Evolutionary conservation across 1,140 invertebrate genomes (phyloP).

Genomic region (Caenorhabditis elegans): WBcel235 BX284606.5:12157501-12158000

Average conservation of each 20-base stretch:
- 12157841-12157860: too few species aligned
- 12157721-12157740: not conserved
- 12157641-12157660: not conserved
- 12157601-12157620: not conserved
- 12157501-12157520: conserved; percentile 19
- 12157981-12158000: conserved; percentile 40
- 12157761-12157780: not conserved
- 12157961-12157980: conserved; percentile 37
- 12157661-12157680: not conserved
- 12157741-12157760: not conserved
- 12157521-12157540: conserved; percentile 34
- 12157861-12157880: too few species aligned
- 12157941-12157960: conserved; percentile 7
- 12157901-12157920: not conserved
- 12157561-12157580: not conserved
- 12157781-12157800: not conserved
- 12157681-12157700: not conserved
- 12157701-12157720: not conserved
- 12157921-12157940: not conserved
- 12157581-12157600: not conserved
- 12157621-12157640: not conserved
- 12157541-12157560: conserved; percentile 25
- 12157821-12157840: not conserved
- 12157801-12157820: not conserved
- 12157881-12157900: too few species aligned